Evolutionary conservation across 2,888 invertebrate genomes (phyloP).

Genomic region (Ctenicera cuprea): DNA sequence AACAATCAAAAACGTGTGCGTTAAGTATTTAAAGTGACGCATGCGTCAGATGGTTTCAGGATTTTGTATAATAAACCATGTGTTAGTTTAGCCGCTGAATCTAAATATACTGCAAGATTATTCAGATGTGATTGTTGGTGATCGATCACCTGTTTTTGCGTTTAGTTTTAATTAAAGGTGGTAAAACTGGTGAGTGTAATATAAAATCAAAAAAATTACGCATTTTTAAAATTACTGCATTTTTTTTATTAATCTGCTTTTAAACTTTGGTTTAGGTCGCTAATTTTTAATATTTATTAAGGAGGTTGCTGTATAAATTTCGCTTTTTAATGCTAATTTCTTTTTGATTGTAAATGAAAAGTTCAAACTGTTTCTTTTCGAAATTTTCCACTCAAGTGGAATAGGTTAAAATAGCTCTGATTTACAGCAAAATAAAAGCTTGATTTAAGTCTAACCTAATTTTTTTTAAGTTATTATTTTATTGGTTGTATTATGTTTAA

Average conservation of each 20-base stretch:
- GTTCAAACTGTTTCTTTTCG: no score
- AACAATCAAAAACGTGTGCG: slow-evolving; percentile 1
- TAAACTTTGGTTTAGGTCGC: background rate
- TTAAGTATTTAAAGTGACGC: background rate
- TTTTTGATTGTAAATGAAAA: background rate
- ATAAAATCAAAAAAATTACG: background rate
- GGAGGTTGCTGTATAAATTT: no score
- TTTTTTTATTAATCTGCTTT: background rate
- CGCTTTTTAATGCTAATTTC: background rate
- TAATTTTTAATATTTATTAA: background rate
- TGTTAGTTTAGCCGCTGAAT: slow-evolving; percentile 35
- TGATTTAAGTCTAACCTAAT: no score
- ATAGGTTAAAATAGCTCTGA: no score
- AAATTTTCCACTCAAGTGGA: no score
- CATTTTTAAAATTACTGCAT: no score
- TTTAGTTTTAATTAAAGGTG: slow-evolving; percentile 1
- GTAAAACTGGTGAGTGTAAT: slow-evolving; percentile 9
- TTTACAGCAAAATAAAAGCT: no score
- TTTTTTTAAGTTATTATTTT: no score
- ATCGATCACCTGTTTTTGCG: slow-evolving; percentile 25
- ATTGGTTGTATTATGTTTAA: background rate
- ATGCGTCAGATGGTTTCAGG: slow-evolving; percentile 8
- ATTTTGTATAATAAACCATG: slow-evolving; percentile 33
- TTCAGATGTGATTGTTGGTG: slow-evolving; percentile 29
- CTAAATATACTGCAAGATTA: slow-evolving; percentile 40